Conservation (phyloP, 1,140 invertebrate species). For the Amyelois transitella region DNA sequence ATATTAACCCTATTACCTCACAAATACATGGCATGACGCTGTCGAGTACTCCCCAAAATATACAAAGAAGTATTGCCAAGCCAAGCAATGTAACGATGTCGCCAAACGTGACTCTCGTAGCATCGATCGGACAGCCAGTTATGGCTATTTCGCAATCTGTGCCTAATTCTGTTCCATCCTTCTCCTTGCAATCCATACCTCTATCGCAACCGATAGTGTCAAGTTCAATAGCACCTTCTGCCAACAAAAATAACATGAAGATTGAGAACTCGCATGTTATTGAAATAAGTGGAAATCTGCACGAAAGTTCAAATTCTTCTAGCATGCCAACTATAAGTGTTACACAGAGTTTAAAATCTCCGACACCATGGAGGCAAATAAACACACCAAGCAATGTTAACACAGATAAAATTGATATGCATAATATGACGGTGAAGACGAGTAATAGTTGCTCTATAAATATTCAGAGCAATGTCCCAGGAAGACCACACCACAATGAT, state of each 20-base stretch:
- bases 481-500: conserved; percentile 48
- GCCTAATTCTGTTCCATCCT: conserved; percentile 52
- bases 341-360: conserved; percentile 62
- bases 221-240: conserved; percentile 59
- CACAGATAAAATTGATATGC: conserved; percentile 51
- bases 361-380: conserved; percentile 62
- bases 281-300: conserved; percentile 64
- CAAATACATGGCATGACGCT: conserved; percentile 64
- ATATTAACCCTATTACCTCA: conserved; percentile 62
- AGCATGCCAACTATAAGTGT: conserved; percentile 65
- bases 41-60: conserved; percentile 44
- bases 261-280: conserved; percentile 67
- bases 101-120: conserved; percentile 59
- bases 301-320: conserved; percentile 48
- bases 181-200: conserved; percentile 62
- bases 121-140: conserved; percentile 59
- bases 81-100: conserved; percentile 55
- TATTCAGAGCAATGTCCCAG: conserved; percentile 43
- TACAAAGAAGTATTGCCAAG: conserved; percentile 48
- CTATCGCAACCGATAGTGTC: conserved; percentile 65
- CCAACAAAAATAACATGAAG: conserved; percentile 54
- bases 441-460: conserved; percentile 41
- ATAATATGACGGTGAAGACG: conserved; percentile 46
- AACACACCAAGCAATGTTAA: conserved; percentile 20
- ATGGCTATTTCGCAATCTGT: conserved; percentile 67